phyloP scores from a whole-genome alignment of 2,797 vertebrate species.

The Bryconaethiops microstoma region DNA sequence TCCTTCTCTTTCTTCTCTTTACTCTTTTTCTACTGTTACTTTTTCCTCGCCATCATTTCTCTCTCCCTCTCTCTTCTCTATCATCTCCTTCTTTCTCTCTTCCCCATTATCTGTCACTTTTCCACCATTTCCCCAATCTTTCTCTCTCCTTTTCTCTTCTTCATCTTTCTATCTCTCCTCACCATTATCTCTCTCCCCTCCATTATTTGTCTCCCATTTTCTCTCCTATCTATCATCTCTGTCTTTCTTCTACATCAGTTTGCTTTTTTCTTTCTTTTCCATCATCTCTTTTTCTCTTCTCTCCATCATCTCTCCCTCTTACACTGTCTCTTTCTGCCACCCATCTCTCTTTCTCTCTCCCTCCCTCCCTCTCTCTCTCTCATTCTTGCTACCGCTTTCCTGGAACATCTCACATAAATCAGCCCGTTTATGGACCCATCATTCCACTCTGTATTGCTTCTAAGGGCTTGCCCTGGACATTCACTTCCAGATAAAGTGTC shows the following conservation, averaged over 20 bases:
- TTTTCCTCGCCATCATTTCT: background rate
- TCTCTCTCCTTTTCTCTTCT: background rate
- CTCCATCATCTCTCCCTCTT: background rate
- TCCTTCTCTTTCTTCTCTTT: background rate
- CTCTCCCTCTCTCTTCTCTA: background rate
- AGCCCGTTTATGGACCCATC: conserved; percentile 19
- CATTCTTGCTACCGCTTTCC: conserved; percentile 19
- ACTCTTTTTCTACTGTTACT: background rate
- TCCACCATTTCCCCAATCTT: too few species aligned
- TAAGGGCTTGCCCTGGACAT: conserved; percentile 21
- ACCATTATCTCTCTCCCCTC: background rate
- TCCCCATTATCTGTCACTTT: background rate
- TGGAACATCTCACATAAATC: conserved; percentile 38
- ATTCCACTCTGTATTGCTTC: conserved; percentile 9
- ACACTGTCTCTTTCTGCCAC: too few species aligned
- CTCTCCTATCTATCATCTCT: too few species aligned
- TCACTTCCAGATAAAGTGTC: conserved; percentile 10
- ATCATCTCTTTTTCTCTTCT: background rate
- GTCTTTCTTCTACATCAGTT: too few species aligned
- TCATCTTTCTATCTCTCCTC: too few species aligned
- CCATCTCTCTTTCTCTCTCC: too few species aligned
- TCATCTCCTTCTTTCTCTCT: background rate
- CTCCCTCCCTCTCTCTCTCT: background rate
- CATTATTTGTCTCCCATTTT: too few species aligned
- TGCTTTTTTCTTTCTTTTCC: background rate